Evolutionary conservation across 2,113 vertebrate genomes (phyloP).

Genomic region (Rynchops niger): DNA sequence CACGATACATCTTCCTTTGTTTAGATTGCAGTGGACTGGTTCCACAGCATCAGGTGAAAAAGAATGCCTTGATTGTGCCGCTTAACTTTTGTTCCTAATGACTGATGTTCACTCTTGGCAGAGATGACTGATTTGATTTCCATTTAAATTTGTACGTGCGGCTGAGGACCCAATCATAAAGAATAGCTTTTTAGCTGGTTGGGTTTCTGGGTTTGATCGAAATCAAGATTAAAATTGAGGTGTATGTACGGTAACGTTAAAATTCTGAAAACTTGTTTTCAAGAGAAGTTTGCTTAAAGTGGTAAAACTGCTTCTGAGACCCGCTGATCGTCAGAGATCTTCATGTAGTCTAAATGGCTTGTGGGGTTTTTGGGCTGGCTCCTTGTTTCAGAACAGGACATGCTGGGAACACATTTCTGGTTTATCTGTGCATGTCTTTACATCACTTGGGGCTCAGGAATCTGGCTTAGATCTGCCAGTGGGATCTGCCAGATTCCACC

Average conservation of each 20-base stretch:
- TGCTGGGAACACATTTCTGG: accelerated
- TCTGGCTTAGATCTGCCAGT: neutral
- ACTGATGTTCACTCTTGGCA: neutral
- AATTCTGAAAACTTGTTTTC: neutral
- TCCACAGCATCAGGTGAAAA: neutral
- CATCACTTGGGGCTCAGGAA: neutral
- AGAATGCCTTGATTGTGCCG: neutral
- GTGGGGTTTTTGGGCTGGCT: neutral
- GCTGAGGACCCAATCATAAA: neutral
- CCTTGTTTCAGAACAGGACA: neutral
- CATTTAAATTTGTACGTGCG: neutral
- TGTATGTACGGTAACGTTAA: neutral
- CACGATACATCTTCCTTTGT: neutral
- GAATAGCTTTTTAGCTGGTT: neutral
- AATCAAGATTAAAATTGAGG: neutral
- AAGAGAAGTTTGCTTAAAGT: neutral
- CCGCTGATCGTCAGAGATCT: neutral
- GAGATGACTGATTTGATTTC: neutral
- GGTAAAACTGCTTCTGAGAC: neutral
- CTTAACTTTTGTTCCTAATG: neutral
- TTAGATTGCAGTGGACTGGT: neutral
- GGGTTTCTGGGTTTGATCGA: neutral
- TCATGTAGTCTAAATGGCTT: accelerated
- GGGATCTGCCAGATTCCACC: neutral
- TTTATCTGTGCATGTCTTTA: neutral